phyloP scores from a whole-genome alignment of 1,140 invertebrate species.

The Gonioctena quinquepunctata region DNA sequence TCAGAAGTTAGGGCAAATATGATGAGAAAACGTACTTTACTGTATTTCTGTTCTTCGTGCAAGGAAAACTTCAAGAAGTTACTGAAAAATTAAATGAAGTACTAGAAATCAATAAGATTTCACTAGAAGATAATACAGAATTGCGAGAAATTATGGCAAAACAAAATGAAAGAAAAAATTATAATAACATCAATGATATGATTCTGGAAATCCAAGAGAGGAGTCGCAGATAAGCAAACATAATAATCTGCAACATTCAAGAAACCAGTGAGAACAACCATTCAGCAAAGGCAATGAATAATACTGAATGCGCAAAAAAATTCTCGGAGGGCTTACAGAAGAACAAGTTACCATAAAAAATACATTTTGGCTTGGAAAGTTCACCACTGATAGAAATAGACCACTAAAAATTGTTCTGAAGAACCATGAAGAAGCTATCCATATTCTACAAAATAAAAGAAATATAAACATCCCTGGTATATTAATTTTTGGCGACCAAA shows the following conservation, averaged over 20 bases:
- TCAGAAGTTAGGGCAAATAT: neutral
- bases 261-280: constrained; percentile 17
- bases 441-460: neutral
- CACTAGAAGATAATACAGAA: neutral
- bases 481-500: neutral
- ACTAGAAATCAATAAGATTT: constrained; percentile 1
- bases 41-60: neutral
- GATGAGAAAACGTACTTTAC: neutral
- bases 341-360: constrained; percentile 1
- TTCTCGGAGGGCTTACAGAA: neutral
- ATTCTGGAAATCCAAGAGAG: neutral
- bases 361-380: constrained; percentile 3
- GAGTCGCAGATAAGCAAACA: neutral
- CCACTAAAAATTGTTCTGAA: neutral
- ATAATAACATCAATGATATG: neutral
- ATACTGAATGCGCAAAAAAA: neutral
- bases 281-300: neutral
- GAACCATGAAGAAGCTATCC: neutral
- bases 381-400: neutral
- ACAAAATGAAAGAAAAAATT: neutral
- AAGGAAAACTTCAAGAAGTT: neutral
- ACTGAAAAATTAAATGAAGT: neutral
- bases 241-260: neutral
- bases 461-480: neutral
- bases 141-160: constrained; percentile 2